phyloP scores from a whole-genome alignment of 2,797 vertebrate genomes.

The Pogoniulus pusillus region DNA sequence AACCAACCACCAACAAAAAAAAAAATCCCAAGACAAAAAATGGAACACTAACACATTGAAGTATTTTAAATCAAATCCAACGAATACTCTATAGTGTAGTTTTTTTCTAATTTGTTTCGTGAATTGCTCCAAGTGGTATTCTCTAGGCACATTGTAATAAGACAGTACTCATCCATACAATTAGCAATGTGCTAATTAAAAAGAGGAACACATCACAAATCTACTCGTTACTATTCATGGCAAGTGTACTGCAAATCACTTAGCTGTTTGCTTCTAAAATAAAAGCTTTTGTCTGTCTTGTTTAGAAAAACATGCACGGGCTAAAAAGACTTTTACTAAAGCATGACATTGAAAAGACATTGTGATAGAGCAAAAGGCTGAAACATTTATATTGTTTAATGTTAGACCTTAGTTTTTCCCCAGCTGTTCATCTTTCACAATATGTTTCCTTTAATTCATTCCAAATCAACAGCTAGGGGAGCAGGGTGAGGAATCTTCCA shows the following conservation, averaged over 20 bases:
- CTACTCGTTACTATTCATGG: slow-evolving; percentile 66
- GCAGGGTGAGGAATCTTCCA: neutral
- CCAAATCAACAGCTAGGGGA: slow-evolving; percentile 38
- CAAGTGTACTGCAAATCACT: slow-evolving; percentile 63
- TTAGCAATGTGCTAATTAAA: slow-evolving; percentile 66
- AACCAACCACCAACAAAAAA: too few relatives aligned
- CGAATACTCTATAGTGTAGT: neutral
- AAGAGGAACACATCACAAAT: slow-evolving; percentile 18
- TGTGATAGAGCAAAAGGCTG: slow-evolving; percentile 49
- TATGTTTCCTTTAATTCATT: slow-evolving; percentile 43
- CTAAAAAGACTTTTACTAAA: slow-evolving; percentile 65
- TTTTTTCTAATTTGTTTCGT: neutral
- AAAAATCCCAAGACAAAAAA: too few relatives aligned
- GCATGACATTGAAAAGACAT: slow-evolving; percentile 64
- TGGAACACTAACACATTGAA: neutral
- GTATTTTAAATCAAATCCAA: neutral
- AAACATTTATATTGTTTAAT: slow-evolving; percentile 57
- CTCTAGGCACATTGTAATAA: slow-evolving; percentile 2
- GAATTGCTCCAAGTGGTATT: neutral
- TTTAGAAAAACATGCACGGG: slow-evolving; percentile 42
- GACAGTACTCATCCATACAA: slow-evolving; percentile 9
- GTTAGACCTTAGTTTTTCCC: neutral
- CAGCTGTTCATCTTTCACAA: slow-evolving; percentile 38
- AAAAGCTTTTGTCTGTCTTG: slow-evolving; percentile 57
- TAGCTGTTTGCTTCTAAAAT: slow-evolving; percentile 68